Conservation (phyloP, 2,113 vertebrate species). For the Hyperopisus bebe region DNA sequence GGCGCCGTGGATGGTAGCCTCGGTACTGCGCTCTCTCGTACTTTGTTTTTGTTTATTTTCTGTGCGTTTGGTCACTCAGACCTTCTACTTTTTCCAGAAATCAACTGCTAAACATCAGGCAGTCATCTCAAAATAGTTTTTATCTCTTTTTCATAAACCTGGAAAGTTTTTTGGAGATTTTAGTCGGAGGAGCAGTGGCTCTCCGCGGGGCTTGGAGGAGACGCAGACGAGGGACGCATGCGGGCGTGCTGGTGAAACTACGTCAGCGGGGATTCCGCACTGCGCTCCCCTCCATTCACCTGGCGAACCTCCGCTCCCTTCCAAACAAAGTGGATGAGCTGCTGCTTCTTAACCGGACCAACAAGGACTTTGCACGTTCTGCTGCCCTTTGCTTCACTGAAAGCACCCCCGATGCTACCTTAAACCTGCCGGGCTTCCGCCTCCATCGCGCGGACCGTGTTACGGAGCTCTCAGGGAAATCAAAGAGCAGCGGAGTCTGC, state of each 20-base stretch:
- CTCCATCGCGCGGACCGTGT: background rate
- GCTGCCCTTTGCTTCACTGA: background rate
- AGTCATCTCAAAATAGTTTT: too few relatives aligned
- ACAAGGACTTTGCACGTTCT: background rate
- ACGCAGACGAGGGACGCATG: background rate
- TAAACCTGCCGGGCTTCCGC: background rate
- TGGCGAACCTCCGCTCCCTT: background rate
- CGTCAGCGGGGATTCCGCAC: background rate
- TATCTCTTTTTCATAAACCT: too few relatives aligned
- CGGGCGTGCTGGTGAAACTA: background rate
- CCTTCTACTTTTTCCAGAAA: too few relatives aligned
- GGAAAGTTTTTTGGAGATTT: too few relatives aligned
- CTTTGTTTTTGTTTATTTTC: too few relatives aligned
- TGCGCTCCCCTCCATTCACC: background rate
- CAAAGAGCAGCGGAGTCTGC: background rate
- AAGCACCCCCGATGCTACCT: background rate
- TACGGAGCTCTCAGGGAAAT: background rate
- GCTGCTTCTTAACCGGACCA: background rate
- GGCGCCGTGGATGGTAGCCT: too few relatives aligned
- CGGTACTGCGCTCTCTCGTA: too few relatives aligned
- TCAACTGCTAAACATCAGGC: too few relatives aligned
- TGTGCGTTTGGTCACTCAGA: too few relatives aligned
- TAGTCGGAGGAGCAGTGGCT: too few relatives aligned
- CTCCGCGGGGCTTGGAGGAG: too few relatives aligned
- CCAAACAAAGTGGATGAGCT: slow-evolving; percentile 6